Evolutionary conservation across 2,113 vertebrate species (phyloP), one percentile per base, ranked within the genome.

Genomic region (Tragelaphus imberbis): DNA sequence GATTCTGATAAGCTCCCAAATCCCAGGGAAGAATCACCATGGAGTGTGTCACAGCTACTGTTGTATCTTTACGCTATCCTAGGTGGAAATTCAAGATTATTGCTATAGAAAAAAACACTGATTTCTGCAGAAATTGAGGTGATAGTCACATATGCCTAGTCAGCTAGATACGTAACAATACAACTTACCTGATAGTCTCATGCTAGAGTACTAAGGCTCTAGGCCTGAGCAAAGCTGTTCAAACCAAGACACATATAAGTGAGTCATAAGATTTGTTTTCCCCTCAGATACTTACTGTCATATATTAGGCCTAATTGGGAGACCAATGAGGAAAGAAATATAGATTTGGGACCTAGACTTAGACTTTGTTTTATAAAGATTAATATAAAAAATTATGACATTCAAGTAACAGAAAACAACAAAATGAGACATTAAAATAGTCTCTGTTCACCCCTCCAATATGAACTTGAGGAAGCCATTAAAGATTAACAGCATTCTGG

Each of bases 1-100:
- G 98, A 98, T 97, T 98, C 98, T 98, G 98, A 98, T 98, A 98
- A 98, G 51, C 98, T 97, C 95, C 98, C 98, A 95, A 98, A 91
- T 98, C 98, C 98, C 94, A 91, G 51, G 59, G 56, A 97, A 94
- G 82, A 97, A 95, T 95, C 97, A 95, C 82, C 44, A 33, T 7
- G 21, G 49, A 92, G 40, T 1, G 4, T 53, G 47, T 55, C 36
- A 68, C 59, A 47, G 63, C 53, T 95, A 94, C 16, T 81, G 59
- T 16, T 97, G 14, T 92, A 87, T 68, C 55, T 92, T 71, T 96
- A 79, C 1, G 10, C 59, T 95, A 81, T 61, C 44, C 55, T 84
- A 82, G 7, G 56, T 61, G 14, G 49, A 94, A 94, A 88, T 44
- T 58, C 55, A 88, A 95, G 40, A 84, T 53, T 95, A 89, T 3